These are phyloP conservation scores for Drosophila bocki DNA, from an alignment of 1,140 invertebrate genomes.

Conservation along the genomic window DNA sequence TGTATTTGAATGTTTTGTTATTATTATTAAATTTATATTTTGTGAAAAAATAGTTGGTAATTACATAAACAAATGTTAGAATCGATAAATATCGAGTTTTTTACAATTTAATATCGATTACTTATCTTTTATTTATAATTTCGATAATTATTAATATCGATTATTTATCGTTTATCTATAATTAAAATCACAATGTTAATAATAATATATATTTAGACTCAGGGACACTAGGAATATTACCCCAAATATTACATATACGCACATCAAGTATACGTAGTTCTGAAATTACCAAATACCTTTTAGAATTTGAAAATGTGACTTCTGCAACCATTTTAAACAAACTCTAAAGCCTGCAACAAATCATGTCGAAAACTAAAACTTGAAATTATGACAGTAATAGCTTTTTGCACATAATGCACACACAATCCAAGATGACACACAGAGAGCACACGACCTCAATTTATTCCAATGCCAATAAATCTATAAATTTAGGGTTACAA, in stretches of 20 bases:
- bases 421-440: conserved; percentile 5
- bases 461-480: conserved; percentile 12
- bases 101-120: no score
- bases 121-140: no score
- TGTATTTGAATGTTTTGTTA: background rate
- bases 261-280: background rate
- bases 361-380: background rate
- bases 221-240: no score
- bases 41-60: background rate
- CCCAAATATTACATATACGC: conserved; percentile 1
- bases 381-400: background rate
- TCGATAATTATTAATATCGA: no score
- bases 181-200: no score
- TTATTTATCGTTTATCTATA: no score
- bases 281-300: background rate
- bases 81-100: background rate
- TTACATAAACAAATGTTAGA: background rate
- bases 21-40: background rate
- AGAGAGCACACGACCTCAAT: background rate
- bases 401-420: conserved; percentile 3
- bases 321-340: background rate
- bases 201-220: no score
- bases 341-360: background rate
- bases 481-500: conserved; percentile 3
- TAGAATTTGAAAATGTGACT: no score